Percentiles rank a stretch among this genome's conserved stretches.
These are phyloP conservation scores for Pteronura brasiliensis DNA, from an alignment of 2,113 vertebrate species.

Conservation along the genomic window DNA sequence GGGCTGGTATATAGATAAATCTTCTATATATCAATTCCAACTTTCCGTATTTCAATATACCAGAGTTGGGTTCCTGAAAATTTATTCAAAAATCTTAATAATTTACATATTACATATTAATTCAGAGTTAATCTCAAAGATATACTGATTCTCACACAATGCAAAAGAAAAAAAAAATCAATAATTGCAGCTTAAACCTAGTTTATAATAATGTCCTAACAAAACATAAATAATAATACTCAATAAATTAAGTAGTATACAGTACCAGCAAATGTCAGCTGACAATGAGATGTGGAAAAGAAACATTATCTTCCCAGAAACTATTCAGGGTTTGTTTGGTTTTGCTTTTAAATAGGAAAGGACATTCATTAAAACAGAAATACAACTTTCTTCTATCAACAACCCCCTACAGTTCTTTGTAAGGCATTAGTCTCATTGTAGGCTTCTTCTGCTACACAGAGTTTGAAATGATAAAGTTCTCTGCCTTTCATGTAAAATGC, in stretches of 20 bases:
- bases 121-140: constrained; percentile 48
- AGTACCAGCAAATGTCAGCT: constrained; percentile 70
- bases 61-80: not conserved
- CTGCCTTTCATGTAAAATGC: not conserved
- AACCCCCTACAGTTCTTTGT: not conserved
- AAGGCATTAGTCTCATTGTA: not conserved
- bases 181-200: constrained; percentile 20
- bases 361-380: not conserved
- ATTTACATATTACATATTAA: not conserved
- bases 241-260: constrained; percentile 70
- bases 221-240: constrained; percentile 65
- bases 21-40: not conserved
- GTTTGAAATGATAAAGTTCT: not conserved
- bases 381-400: not conserved
- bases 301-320: not conserved
- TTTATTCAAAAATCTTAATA: constrained; percentile 12
- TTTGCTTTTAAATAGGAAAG: not conserved
- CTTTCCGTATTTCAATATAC: not conserved
- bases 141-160: constrained; percentile 45
- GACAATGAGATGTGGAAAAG: constrained; percentile 59
- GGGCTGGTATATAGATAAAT: not conserved
- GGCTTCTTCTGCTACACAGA: not conserved
- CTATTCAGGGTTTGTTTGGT: not conserved
- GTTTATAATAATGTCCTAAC: constrained; percentile 33
- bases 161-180: not conserved